Evolutionary conservation across 2,797 vertebrate genomes (phyloP).

Genomic region (Lacerta bilineata): DNA sequence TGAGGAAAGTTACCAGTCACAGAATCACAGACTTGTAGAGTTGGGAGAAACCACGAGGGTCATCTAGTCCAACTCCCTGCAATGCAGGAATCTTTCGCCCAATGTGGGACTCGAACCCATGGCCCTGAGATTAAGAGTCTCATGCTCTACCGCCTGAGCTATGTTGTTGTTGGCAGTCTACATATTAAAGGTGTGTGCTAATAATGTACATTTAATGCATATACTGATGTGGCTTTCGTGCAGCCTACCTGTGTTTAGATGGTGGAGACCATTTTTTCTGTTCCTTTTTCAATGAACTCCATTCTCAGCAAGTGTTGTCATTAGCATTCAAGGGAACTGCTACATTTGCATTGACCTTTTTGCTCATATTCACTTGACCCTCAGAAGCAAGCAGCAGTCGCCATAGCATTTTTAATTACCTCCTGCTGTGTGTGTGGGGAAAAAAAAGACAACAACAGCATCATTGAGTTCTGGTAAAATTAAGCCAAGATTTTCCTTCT

Average conservation of each 20-base stretch:
- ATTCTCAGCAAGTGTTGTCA: neutral
- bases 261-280: neutral
- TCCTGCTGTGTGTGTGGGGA: neutral
- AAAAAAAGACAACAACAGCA: neutral
- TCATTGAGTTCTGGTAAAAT: constrained; percentile 5
- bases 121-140: too few species aligned
- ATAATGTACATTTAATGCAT: too few species aligned
- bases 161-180: too few species aligned
- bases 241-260: neutral
- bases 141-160: too few species aligned
- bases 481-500: neutral
- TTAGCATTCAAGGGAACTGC: constrained; percentile 12
- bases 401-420: constrained; percentile 20
- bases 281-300: neutral
- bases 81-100: too few species aligned
- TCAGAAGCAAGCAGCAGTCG: constrained; percentile 5
- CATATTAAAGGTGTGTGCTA: neutral
- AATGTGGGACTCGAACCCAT: too few species aligned
- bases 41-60: too few species aligned
- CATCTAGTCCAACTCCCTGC: too few species aligned
- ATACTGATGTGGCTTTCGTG: neutral
- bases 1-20: too few species aligned
- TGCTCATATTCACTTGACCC: constrained; percentile 31
- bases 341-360: constrained; percentile 33
- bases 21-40: too few species aligned